A percentile compares a stretch with the other conserved stretches of the same genome.
phyloP scores from a whole-genome alignment of 1,140 invertebrate genomes.

The Eufriesea mexicana region DNA sequence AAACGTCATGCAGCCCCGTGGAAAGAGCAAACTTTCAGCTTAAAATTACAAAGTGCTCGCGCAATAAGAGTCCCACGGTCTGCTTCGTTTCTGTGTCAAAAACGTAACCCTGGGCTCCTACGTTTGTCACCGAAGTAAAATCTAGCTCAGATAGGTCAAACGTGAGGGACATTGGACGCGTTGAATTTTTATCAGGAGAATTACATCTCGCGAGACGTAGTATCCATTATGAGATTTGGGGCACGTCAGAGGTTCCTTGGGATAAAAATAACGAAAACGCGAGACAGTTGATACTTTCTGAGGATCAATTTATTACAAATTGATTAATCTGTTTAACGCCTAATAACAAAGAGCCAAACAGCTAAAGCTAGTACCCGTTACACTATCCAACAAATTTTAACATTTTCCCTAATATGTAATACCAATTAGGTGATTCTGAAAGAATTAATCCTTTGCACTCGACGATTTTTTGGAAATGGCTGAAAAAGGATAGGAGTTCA shows the following conservation, averaged over 20 bases:
- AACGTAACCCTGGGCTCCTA: not conserved
- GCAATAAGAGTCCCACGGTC: not conserved
- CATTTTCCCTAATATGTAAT: too few species aligned
- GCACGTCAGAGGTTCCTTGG: too few species aligned
- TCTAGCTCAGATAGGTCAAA: not conserved
- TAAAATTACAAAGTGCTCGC: not conserved
- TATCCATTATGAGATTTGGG: too few species aligned
- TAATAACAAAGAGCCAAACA: not conserved
- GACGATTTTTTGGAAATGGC: too few species aligned
- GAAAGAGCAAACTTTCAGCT: slow-evolving; percentile 4
- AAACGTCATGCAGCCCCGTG: not conserved
- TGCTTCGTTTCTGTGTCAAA: not conserved
- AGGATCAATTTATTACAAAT: too few species aligned
- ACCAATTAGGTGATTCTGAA: too few species aligned
- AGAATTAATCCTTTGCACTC: too few species aligned
- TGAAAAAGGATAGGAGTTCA: too few species aligned
- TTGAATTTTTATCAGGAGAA: not conserved
- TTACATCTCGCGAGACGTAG: too few species aligned
- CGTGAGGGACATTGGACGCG: not conserved
- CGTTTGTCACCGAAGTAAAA: not conserved
- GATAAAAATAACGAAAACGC: too few species aligned
- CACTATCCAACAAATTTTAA: too few species aligned
- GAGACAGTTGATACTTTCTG: too few species aligned
- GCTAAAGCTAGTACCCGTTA: not conserved
- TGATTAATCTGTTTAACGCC: not conserved